Percentiles rank a stretch among this genome's conserved stretches.
phyloP scores from a whole-genome alignment of 2,888 invertebrate species.

The Colletes collaris region DNA sequence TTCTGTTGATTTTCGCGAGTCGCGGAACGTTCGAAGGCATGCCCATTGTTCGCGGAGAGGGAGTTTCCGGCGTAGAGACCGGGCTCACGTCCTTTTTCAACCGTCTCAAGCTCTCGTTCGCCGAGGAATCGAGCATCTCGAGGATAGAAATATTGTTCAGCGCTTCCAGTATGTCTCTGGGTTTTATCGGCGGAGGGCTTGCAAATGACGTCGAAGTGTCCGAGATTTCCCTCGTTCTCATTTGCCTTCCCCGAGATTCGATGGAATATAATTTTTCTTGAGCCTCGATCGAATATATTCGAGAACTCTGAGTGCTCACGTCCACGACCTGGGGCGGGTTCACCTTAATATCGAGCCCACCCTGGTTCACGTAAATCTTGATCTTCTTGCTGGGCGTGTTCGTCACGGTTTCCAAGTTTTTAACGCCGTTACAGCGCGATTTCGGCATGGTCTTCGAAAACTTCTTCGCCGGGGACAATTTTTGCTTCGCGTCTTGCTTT shows the following conservation, averaged over 20 bases:
- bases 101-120: constrained; percentile 64
- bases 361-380: constrained; percentile 54
- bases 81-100: constrained; percentile 74
- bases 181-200: constrained; percentile 74
- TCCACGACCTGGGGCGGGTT: constrained; percentile 60
- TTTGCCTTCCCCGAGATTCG: constrained; percentile 56
- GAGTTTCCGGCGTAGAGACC: constrained; percentile 81
- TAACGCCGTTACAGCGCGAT: constrained; percentile 67
- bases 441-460: constrained; percentile 66
- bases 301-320: constrained; percentile 75
- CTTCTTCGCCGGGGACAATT: constrained; percentile 67
- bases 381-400: constrained; percentile 42
- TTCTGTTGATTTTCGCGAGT: constrained; percentile 63
- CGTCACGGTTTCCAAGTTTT: constrained; percentile 30
- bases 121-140: constrained; percentile 77
- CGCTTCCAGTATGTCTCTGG: constrained; percentile 58
- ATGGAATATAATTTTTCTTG: constrained; percentile 66
- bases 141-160: constrained; percentile 74
- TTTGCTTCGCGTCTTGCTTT: constrained; percentile 12
- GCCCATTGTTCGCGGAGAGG: constrained; percentile 78
- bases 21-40: constrained; percentile 78
- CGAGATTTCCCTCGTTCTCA: constrained; percentile 73
- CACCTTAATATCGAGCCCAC: constrained; percentile 58
- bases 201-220: constrained; percentile 80
- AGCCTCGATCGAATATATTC: constrained; percentile 61